These are phyloP conservation scores for Rhinolophus sinicus DNA, from an alignment of 2,113 vertebrate species.

Conservation along the genomic window DNA sequence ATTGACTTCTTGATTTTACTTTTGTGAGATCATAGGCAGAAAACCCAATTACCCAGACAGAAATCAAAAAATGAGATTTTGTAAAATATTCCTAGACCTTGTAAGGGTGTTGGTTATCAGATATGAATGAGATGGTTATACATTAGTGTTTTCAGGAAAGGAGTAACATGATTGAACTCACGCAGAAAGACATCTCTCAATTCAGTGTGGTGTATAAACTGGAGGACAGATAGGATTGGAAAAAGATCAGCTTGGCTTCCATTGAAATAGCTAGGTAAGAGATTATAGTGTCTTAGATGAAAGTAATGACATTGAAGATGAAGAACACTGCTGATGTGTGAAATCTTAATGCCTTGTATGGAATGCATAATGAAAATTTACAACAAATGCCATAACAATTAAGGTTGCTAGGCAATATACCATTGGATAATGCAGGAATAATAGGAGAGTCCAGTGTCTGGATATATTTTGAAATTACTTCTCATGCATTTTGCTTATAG, in stretches of 20 bases:
- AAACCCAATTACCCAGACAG: not conserved
- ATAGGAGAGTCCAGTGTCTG: not conserved
- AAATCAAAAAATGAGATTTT: not conserved
- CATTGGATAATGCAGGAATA: not conserved
- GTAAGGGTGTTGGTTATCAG: not conserved
- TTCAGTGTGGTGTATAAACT: not conserved
- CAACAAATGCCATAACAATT: not conserved
- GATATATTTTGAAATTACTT: not conserved
- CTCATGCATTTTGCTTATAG: not conserved
- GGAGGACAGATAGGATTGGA: not conserved
- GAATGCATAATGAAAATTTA: not conserved
- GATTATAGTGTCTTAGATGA: not conserved
- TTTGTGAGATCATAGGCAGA: not conserved
- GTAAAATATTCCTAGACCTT: not conserved
- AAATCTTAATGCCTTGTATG: not conserved
- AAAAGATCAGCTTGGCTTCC: not conserved
- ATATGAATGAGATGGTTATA: not conserved
- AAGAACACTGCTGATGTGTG: not conserved
- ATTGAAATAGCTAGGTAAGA: not conserved
- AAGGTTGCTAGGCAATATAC: not conserved
- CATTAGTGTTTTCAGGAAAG: not conserved
- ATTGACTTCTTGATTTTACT: not conserved
- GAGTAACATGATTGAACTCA: not conserved
- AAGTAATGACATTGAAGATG: not conserved
- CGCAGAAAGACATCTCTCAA: not conserved